Base-by-base conservation (phyloP, 2,888 invertebrate genomes). In the Boloria euphrosyne region DNA sequence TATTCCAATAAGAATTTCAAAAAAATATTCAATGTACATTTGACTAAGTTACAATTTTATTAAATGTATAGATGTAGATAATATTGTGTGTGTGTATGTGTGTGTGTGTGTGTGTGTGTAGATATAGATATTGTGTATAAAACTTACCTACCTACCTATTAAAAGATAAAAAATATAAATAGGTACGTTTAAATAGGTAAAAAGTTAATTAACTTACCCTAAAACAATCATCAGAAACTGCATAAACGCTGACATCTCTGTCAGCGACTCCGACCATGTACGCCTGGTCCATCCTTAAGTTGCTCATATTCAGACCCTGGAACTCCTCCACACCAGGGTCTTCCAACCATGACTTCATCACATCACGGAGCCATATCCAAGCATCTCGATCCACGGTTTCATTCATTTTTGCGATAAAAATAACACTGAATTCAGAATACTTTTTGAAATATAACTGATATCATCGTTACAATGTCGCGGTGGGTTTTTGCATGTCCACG, bases 141-240 rank as follows among this genome's bases (percentile, higher is more conserved):
- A 38, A 38, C 31, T 1, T 38, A 10, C 31, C 10, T 31, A 31
- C 6, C 0, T 38, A 10, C 31, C 10, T 38, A 10, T 10, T 10
- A 38, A 38, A 10, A 7, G 0, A 5, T 31, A 38, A 38, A 38
- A 2, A 38, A 10, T 38, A 38, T 38, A 10, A 38, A 38, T 38
- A 31, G 3, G 27, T 27, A 31, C 31, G 6, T 31, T 6, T 31
- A 7, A 18, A 47, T 7, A 46, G 43, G 13, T 49, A 16, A 27
- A 46, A 2, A 59, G n/a, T 27, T 2, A 65, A 51, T 51, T 18
- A 43, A 87, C 93, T 93, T 84, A 96, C 96, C 84, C 93, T 90
- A 78, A 94, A 93, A 78, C 96, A 96, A 76, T 96, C 95, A 64
- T 94, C 93, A 17, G 95, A 95, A 0, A 96, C 93, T 22, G 93